Evolutionary conservation across 1,140 invertebrate genomes (phyloP).

Genomic region (Polypedilum pembai): DNA sequence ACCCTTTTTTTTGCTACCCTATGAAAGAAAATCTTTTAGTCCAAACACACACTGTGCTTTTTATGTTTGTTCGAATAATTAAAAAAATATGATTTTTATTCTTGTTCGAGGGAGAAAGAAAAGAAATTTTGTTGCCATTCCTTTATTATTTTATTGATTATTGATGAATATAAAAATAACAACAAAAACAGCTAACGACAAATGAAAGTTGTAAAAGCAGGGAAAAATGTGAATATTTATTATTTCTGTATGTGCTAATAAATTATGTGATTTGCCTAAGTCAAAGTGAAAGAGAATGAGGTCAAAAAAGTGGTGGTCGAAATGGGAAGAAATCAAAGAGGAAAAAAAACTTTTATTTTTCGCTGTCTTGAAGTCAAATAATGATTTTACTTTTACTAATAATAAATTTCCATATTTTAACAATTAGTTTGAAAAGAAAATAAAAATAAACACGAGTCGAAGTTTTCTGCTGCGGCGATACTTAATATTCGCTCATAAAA

Average conservation of each 20-base stretch:
- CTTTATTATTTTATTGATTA: slow-evolving; percentile 24
- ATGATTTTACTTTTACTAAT: too few species aligned
- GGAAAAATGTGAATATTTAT: too few species aligned
- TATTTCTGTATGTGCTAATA: too few species aligned
- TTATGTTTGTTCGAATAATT: slow-evolving; percentile 25
- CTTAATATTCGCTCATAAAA: slow-evolving; percentile 9
- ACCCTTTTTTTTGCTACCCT: not conserved
- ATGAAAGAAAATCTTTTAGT: not conserved
- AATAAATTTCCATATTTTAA: slow-evolving; percentile 15
- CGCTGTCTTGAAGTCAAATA: too few species aligned
- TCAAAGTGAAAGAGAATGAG: too few species aligned
- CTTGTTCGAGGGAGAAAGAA: not conserved
- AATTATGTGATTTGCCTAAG: too few species aligned
- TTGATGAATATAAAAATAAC: not conserved
- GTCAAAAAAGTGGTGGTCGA: too few species aligned
- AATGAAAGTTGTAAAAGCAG: too few species aligned
- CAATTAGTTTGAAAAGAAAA: slow-evolving; percentile 6
- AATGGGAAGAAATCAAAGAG: too few species aligned
- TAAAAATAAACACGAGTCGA: not conserved
- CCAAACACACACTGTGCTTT: not conserved
- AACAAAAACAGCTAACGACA: not conserved
- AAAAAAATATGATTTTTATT: not conserved
- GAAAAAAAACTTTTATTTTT: too few species aligned
- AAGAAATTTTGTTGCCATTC: not conserved
- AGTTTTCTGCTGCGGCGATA: not conserved